A percentile compares a stretch with the other conserved stretches of the same genome.
These are phyloP conservation scores for Ectobius pallidus DNA, from an alignment of 2,888 invertebrate genomes.

Conservation along the genomic window DNA sequence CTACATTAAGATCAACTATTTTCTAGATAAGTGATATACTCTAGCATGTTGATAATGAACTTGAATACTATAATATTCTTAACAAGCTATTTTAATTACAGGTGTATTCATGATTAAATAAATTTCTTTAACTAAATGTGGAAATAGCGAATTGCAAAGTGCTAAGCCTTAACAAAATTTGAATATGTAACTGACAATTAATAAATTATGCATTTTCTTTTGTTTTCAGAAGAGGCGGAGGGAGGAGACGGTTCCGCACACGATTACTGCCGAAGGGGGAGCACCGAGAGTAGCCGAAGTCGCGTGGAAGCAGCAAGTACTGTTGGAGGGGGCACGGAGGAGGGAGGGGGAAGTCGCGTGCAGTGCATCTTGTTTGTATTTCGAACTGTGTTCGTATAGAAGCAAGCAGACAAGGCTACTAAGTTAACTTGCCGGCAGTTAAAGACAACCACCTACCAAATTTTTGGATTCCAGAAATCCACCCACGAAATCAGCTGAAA, in stretches of 20 bases:
- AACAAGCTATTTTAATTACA: no score
- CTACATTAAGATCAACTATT: no score
- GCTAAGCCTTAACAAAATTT: no score
- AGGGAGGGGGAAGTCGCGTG: conserved; percentile 24
- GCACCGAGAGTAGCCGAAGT: conserved; percentile 35
- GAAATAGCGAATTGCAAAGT: no score
- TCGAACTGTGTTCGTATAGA: conserved; percentile 33
- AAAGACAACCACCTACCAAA: neutral
- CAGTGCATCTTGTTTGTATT: conserved; percentile 38
- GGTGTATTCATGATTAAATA: no score
- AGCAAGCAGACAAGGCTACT: conserved; percentile 15
- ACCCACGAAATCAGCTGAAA: neutral
- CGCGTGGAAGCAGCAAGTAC: conserved; percentile 23
- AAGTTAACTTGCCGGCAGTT: conserved; percentile 26
- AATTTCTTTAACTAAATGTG: no score
- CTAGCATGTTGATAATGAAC: no score
- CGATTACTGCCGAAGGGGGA: conserved; percentile 32
- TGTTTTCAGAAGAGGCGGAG: conserved; percentile 15
- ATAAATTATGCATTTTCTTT: conserved; percentile 8
- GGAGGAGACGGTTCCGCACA: conserved; percentile 14
- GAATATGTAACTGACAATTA: no score
- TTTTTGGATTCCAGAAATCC: neutral
- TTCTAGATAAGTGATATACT: no score
- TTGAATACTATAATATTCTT: no score
- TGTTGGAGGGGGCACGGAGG: conserved; percentile 19